Evolutionary conservation across 2,888 invertebrate genomes (phyloP).

Genomic region (Chrysolina oricalcia): DNA sequence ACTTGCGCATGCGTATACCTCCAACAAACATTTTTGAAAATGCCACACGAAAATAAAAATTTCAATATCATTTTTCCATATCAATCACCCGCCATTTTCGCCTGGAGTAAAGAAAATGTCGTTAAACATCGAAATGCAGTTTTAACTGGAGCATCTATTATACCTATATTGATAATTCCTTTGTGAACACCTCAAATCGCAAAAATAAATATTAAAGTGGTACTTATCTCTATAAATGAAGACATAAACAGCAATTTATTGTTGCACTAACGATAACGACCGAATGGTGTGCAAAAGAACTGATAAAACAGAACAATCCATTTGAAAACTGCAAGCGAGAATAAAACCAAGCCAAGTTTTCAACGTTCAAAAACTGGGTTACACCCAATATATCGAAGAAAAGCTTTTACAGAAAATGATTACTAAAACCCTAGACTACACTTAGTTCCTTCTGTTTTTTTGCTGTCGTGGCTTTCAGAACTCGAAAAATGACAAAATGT

Average conservation of each 20-base stretch:
- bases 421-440: slow-evolving; percentile 36
- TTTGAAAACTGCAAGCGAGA: not conserved
- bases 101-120: too few relatives aligned
- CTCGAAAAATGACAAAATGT: slow-evolving; percentile 49
- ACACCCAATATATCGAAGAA: slow-evolving; percentile 22
- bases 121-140: too few relatives aligned
- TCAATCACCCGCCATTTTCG: too few relatives aligned
- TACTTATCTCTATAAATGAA: not conserved
- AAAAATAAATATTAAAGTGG: not conserved
- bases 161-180: not conserved
- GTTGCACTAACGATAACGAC: slow-evolving; percentile 33
- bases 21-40: slow-evolving; percentile 11
- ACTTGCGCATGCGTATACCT: not conserved
- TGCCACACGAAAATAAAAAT: slow-evolving; percentile 1
- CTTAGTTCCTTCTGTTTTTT: slow-evolving; percentile 38
- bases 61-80: not conserved
- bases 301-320: slow-evolving; percentile 13
- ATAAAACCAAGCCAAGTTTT: slow-evolving; percentile 35
- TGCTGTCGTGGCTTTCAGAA: slow-evolving; percentile 31
- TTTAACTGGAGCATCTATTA: too few relatives aligned
- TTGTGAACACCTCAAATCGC: not conserved
- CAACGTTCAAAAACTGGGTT: slow-evolving; percentile 32
- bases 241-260: not conserved
- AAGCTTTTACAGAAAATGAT: slow-evolving; percentile 39
- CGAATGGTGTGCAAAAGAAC: not conserved